phyloP scores from a whole-genome alignment of 2,797 vertebrate genomes.

The Borostomias antarcticus region DNA sequence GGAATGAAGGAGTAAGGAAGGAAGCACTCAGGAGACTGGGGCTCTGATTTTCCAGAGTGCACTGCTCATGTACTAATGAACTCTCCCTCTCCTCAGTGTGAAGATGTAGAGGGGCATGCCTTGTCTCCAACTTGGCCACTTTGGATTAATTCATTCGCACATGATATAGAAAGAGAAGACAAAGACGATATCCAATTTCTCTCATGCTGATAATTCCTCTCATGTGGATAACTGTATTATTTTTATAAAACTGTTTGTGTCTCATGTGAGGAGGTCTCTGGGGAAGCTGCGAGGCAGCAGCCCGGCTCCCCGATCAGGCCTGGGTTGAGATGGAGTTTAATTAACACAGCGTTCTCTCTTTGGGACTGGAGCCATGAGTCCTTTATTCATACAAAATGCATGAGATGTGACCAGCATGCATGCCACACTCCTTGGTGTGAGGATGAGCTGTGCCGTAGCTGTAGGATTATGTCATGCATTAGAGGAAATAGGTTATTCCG shows the following conservation, averaged over 20 bases:
- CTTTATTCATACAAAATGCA: background rate
- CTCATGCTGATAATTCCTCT: background rate
- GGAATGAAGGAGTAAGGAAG: slow-evolving; percentile 52
- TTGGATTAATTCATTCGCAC: background rate
- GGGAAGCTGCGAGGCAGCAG: background rate
- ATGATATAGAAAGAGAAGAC: background rate
- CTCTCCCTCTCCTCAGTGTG: slow-evolving; percentile 27
- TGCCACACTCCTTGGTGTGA: background rate
- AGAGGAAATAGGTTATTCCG: slow-evolving; percentile 40
- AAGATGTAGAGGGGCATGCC: slow-evolving; percentile 22
- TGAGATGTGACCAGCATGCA: background rate
- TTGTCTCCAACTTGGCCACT: background rate
- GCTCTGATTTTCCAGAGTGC: slow-evolving; percentile 45
- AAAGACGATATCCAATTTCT: background rate
- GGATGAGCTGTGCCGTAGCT: slow-evolving; percentile 21
- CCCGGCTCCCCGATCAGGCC: background rate
- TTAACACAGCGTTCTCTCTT: slow-evolving; percentile 1
- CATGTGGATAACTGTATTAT: background rate
- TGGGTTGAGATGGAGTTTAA: background rate
- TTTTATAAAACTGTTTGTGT: background rate
- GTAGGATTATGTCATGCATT: slow-evolving; percentile 48
- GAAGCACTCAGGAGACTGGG: slow-evolving; percentile 24
- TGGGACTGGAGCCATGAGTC: background rate
- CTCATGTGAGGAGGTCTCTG: no score
- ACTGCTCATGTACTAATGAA: slow-evolving; percentile 56